Conservation (phyloP, 2,113 vertebrate genomes). For the Melozone crissalis region DNA sequence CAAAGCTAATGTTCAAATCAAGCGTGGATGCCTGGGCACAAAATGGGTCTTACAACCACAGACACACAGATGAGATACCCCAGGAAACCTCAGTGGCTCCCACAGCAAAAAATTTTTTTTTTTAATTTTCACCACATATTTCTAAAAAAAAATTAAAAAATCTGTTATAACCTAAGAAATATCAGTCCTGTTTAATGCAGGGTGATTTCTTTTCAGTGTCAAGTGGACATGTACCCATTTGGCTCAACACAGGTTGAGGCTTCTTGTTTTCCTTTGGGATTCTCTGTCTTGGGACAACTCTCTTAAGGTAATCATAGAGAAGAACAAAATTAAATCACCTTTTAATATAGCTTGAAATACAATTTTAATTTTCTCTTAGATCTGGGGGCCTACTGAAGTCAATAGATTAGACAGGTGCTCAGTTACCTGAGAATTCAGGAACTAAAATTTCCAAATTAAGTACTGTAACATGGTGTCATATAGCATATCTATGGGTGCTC, state of each 20-base stretch:
- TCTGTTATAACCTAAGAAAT: neutral
- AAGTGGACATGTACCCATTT: neutral
- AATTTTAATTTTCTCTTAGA: neutral
- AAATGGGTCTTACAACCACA: conserved; percentile 22
- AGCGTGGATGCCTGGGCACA: conserved; percentile 52
- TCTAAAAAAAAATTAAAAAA: neutral
- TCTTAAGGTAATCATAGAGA: neutral
- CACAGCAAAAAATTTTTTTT: neutral
- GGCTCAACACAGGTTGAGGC: neutral
- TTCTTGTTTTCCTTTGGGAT: neutral
- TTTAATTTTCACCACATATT: accelerated
- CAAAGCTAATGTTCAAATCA: conserved; percentile 66
- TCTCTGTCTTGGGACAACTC: neutral
- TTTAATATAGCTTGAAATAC: neutral
- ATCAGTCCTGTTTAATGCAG: neutral
- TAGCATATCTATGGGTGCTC: neutral
- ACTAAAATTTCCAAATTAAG: neutral
- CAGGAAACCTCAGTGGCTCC: neutral
- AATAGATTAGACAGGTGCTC: neutral
- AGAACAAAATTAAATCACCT: conserved; percentile 16
- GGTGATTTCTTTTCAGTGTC: neutral
- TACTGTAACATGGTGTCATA: neutral
- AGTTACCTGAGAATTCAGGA: neutral
- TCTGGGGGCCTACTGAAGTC: neutral
- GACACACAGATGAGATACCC: neutral